These are phyloP conservation scores for Virgularia gustaviana DNA, from an alignment of 92 coral and sea anemone genomes.

Conservation along the genomic window DNA sequence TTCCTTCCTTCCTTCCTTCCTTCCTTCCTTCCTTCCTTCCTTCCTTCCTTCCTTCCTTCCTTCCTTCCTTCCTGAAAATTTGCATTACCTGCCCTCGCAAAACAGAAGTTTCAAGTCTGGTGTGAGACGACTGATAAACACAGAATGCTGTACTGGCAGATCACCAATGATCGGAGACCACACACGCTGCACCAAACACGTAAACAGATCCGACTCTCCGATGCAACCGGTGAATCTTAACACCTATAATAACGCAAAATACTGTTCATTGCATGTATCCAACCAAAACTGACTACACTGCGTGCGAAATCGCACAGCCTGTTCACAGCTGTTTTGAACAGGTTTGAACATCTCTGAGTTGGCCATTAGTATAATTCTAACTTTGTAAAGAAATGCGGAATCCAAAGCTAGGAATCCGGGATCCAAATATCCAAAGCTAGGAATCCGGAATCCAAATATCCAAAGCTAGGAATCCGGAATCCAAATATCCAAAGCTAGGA, in stretches of 20 bases:
- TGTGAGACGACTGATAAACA: slow-evolving; percentile 90
- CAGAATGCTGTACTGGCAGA: slow-evolving; percentile 78
- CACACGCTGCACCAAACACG: slow-evolving; percentile 1
- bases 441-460: no score
- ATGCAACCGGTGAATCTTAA: slow-evolving; percentile 20
- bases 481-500: no score
- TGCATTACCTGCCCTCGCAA: slow-evolving; percentile 88
- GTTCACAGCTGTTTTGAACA: no score
- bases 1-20: slow-evolving; percentile 19
- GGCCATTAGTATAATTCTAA: no score
- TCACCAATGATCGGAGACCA: slow-evolving; percentile 49
- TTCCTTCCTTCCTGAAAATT: not conserved
- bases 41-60: not conserved
- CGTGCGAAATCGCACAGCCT: no score
- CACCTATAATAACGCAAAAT: not conserved
- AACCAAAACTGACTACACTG: no score
- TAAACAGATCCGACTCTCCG: not conserved
- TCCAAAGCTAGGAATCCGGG: no score
- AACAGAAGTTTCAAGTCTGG: slow-evolving; percentile 88
- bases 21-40: not conserved
- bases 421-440: no score
- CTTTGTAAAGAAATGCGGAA: no score
- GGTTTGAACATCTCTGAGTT: no score
- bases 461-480: no score
- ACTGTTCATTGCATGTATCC: not conserved